Evolutionary conservation across 2,113 vertebrate genomes (phyloP).

Genomic region (Petrocephalus zakoni): DNA sequence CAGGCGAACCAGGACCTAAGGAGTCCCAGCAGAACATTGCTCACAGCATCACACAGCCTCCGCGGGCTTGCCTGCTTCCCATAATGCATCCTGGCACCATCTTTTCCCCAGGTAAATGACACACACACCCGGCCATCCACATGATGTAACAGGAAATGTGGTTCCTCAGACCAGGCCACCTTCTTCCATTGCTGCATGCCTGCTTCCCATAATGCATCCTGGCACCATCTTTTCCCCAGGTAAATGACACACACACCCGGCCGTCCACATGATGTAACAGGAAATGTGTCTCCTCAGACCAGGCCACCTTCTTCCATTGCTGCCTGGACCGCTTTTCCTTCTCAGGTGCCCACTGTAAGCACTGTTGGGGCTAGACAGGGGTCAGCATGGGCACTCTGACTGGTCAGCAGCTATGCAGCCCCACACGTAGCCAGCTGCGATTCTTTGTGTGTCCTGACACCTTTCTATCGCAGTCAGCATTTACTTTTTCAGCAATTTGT

Average conservation of each 20-base stretch:
- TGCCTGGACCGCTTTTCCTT: not conserved
- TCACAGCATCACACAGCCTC: not conserved
- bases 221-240: no score
- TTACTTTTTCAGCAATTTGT: no score
- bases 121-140: no score
- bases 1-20: no score
- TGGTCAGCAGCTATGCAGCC: not conserved
- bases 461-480: not conserved
- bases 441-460: not conserved
- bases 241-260: not conserved
- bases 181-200: no score
- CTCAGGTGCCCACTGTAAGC: not conserved
- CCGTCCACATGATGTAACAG: not conserved
- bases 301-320: not conserved
- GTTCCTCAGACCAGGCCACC: no score
- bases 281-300: not conserved
- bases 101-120: no score
- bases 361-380: not conserved
- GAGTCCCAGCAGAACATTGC: not conserved
- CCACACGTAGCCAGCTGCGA: not conserved
- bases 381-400: not conserved
- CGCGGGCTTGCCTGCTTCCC: not conserved
- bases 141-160: no score
- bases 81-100: not conserved
- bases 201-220: no score